Conservation (phyloP, 2,113 vertebrate species). For the Prochilodus magdalenae region DNA sequence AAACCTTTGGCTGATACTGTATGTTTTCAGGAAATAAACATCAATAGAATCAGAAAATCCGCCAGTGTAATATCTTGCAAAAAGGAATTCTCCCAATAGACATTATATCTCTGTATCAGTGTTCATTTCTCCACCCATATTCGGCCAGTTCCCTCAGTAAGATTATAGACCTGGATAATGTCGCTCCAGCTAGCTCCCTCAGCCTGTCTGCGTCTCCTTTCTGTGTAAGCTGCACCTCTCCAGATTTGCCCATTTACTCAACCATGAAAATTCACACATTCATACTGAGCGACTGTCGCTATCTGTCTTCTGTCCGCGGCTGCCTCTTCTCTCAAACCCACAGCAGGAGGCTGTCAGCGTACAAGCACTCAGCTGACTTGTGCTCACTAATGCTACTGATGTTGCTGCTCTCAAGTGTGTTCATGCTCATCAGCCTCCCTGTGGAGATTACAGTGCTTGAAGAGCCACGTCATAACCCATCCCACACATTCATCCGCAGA, state of each 20-base stretch:
- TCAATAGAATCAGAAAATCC: too few relatives aligned
- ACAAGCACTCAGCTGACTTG: neutral
- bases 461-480: neutral
- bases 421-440: neutral
- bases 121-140: too few relatives aligned
- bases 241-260: neutral
- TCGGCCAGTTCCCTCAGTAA: too few relatives aligned
- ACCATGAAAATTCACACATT: constrained; percentile 29
- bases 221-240: constrained; percentile 27
- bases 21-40: too few relatives aligned
- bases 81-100: too few relatives aligned
- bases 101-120: too few relatives aligned
- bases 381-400: neutral
- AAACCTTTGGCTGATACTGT: too few relatives aligned
- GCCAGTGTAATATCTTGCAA: too few relatives aligned
- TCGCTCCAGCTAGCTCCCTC: neutral
- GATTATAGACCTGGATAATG: too few relatives aligned
- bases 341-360: neutral
- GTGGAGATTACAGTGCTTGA: neutral
- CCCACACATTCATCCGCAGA: neutral
- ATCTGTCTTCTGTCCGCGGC: constrained; percentile 57
- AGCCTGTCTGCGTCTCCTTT: neutral
- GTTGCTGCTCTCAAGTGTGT: neutral
- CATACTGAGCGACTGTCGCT: constrained; percentile 74
- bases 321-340: neutral